Evolutionary conservation across 2,888 invertebrate species (phyloP), one percentile per base, ranked within the genome.

Genomic region (Sarcophaga subvicina): DNA sequence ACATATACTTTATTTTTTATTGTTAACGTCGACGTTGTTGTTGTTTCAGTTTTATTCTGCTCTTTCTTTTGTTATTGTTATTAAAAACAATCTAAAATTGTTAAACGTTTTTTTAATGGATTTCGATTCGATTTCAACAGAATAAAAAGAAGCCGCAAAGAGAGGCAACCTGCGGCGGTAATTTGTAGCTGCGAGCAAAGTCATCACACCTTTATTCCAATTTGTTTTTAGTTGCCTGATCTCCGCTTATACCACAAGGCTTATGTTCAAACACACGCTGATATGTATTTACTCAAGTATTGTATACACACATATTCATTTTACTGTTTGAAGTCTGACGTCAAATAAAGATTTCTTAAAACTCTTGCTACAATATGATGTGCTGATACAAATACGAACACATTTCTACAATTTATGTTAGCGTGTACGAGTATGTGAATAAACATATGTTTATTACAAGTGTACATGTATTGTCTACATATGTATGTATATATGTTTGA

Each of bases 161-260:
- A 89, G 83, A 88, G 89, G 85, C 86, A 87, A 89, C 90, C 89
- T 89, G 89, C 88, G 85, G 90, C 88, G 90, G 89, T 90, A 90
- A 90, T 90, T 90, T 90, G 89, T 89, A 88, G 88, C 89, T 89
- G 89, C 87, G 88, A 89, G 88, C 88, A 83, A 82, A 89, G 88
- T 88, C 89, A 90, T 90, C 89, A 89, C 90, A 90, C 90, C 90
- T 90, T 88, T 89, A 82, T 88, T 73, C 81, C 78, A 76, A 79
- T 79, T 83, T 82, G 80, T 88, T 77, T 85, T 84, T 70, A 62
- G 76, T 75, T 85, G 81, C 60, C 60, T 85, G 72, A 59, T 81
- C 81, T 66, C 71, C 71, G 70, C 71, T 71, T 14, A 67, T 64
- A 80, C 59, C 60, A 27, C 62, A 67, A 37, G 63, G 79, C 49